Percentiles rank a stretch among this genome's conserved stretches.
Conservation (phyloP, 2,113 vertebrate species). For the Eira barbara region DNA sequence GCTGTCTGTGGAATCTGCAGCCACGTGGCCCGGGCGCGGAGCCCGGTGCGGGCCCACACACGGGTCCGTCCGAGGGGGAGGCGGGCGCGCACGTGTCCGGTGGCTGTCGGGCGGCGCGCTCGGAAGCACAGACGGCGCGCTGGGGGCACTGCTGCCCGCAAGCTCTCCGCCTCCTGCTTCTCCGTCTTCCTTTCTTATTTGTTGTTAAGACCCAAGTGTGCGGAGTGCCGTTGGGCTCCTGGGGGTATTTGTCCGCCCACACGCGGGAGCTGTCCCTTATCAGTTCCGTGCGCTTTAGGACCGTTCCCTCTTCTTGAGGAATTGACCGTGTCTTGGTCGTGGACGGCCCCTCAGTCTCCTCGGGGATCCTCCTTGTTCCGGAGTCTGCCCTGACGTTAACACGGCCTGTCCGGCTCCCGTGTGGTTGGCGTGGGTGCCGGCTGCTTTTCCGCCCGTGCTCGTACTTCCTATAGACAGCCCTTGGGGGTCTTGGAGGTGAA, state of each 20-base stretch:
- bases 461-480: not conserved
- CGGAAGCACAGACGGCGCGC: not conserved
- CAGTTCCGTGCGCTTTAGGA: too few relatives aligned
- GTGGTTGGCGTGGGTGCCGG: fast-evolving
- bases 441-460: not conserved
- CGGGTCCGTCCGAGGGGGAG: not conserved
- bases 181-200: not conserved
- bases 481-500: not conserved
- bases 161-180: not conserved
- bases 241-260: fast-evolving
- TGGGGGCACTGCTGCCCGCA: fast-evolving
- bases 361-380: not conserved
- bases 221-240: fast-evolving
- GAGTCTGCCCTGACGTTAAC: not conserved
- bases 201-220: not conserved
- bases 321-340: fast-evolving
- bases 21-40: fast-evolving
- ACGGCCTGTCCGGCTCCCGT: fast-evolving
- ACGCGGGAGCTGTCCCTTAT: not conserved
- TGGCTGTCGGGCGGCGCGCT: too few relatives aligned
- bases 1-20: not conserved
- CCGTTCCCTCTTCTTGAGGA: not conserved
- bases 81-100: too few relatives aligned
- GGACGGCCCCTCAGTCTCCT: fast-evolving
- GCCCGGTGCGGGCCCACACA: not conserved